Conservation (phyloP, 2,888 invertebrate genomes). For the Eilema sororculum region DNA sequence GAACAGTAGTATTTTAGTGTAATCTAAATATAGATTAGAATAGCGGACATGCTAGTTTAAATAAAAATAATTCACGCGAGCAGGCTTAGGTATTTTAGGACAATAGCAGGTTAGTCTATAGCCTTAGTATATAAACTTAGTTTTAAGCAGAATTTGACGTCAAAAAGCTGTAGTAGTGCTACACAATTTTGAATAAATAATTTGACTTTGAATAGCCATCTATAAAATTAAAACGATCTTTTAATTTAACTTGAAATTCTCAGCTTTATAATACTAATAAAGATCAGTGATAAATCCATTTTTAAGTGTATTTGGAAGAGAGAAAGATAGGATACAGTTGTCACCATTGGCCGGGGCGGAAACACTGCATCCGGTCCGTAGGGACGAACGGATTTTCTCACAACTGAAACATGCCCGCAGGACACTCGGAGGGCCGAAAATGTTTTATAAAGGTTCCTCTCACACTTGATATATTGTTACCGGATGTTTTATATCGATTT, state of each 20-base stretch:
- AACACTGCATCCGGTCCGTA: slow-evolving; percentile 68
- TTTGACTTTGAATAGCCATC: too few relatives aligned
- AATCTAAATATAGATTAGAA: neutral
- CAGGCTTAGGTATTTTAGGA: too few relatives aligned
- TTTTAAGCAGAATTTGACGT: too few relatives aligned
- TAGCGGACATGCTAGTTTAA: neutral
- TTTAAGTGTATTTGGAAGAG: slow-evolving; percentile 36
- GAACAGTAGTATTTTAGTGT: neutral
- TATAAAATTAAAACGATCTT: neutral
- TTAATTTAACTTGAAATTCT: neutral
- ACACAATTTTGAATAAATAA: too few relatives aligned
- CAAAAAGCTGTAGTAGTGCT: too few relatives aligned
- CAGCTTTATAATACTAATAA: neutral
- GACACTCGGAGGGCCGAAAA: slow-evolving; percentile 63
- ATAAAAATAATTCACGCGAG: neutral
- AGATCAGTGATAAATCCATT: slow-evolving; percentile 35
- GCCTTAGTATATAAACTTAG: too few relatives aligned
- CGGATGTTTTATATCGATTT: slow-evolving; percentile 74
- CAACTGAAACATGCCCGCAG: slow-evolving; percentile 69
- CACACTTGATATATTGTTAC: slow-evolving; percentile 72
- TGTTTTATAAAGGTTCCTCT: slow-evolving; percentile 69
- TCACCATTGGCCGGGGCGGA: slow-evolving; percentile 63
- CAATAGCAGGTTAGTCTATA: too few relatives aligned
- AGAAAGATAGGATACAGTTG: slow-evolving; percentile 58
- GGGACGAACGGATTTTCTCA: slow-evolving; percentile 65